These are phyloP conservation scores for Leuciscus idus DNA, from an alignment of 2,113 vertebrate genomes.

Conservation along the genomic window DNA sequence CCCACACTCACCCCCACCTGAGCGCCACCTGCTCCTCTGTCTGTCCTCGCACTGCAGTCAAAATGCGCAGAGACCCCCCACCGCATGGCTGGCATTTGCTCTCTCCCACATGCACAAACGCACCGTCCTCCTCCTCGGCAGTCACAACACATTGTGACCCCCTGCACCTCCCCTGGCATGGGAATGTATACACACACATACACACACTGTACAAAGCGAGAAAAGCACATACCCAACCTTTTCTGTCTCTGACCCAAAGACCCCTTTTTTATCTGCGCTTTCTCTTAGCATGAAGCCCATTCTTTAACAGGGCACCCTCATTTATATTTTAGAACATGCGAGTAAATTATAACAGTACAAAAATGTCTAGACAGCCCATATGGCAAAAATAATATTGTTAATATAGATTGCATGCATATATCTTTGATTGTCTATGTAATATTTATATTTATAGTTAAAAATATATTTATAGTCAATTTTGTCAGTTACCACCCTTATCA, in stretches of 20 bases:
- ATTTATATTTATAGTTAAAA: neutral
- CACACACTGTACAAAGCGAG: neutral
- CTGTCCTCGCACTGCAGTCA: slow-evolving; percentile 69
- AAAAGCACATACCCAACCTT: neutral
- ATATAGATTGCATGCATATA: neutral
- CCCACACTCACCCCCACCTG: slow-evolving; percentile 74
- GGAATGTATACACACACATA: slow-evolving; percentile 50
- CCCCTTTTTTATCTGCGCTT: no score
- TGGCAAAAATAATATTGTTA: neutral
- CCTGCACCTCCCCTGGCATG: slow-evolving; percentile 59
- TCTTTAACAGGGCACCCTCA: neutral
- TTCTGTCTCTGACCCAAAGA: neutral
- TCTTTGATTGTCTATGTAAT: neutral
- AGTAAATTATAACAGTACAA: neutral
- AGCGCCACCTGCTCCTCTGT: slow-evolving; percentile 85
- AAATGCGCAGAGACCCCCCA: slow-evolving; percentile 45
- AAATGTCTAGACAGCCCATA: neutral
- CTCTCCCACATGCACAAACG: slow-evolving; percentile 52
- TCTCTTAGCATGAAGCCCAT: neutral
- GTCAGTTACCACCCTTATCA: neutral
- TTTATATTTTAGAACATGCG: neutral
- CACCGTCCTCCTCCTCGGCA: slow-evolving; percentile 20
- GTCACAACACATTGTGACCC: slow-evolving; percentile 43
- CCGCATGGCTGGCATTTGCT: slow-evolving; percentile 30
- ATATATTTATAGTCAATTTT: neutral